phyloP scores from a whole-genome alignment of 2,888 invertebrate species.

The Laothoe populi region DNA sequence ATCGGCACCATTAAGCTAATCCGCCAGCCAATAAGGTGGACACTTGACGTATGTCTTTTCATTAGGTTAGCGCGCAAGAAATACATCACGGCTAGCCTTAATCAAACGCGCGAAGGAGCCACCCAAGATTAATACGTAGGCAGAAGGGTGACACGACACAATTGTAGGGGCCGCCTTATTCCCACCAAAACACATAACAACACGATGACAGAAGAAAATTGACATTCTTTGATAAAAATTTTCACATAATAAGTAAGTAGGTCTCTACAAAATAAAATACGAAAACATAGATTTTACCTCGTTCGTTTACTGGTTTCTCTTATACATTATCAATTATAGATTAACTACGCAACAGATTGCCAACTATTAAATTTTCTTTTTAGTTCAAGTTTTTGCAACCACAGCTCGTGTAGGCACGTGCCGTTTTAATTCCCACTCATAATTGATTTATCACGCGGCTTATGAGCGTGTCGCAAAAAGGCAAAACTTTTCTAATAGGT shows the following conservation, averaged over 20 bases:
- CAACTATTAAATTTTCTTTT: constrained; percentile 9
- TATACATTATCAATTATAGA: constrained; percentile 23
- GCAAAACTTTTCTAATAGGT: constrained; percentile 66
- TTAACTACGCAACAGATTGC: constrained; percentile 11
- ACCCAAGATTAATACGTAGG: constrained; percentile 77
- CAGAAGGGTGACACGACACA: constrained; percentile 60
- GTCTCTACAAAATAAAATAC: not conserved
- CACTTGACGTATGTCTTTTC: constrained; percentile 83
- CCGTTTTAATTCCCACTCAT: constrained; percentile 39
- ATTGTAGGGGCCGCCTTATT: constrained; percentile 58
- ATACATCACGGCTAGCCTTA: constrained; percentile 80
- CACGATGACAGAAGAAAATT: constrained; percentile 40
- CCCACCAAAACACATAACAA: constrained; percentile 54
- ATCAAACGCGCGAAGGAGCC: constrained; percentile 79
- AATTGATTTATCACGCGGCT: constrained; percentile 69
- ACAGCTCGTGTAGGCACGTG: constrained; percentile 42
- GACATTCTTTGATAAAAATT: not conserved
- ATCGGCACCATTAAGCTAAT: constrained; percentile 77
- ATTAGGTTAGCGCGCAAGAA: constrained; percentile 80
- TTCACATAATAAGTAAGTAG: not conserved
- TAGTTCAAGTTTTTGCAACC: constrained; percentile 44
- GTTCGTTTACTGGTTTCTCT: constrained; percentile 11
- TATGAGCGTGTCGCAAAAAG: constrained; percentile 56
- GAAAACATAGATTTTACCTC: constrained; percentile 8
- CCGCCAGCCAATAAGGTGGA: constrained; percentile 79